phyloP scores from a whole-genome alignment of 1,140 invertebrate genomes.

The Ooceraea biroi region DNA sequence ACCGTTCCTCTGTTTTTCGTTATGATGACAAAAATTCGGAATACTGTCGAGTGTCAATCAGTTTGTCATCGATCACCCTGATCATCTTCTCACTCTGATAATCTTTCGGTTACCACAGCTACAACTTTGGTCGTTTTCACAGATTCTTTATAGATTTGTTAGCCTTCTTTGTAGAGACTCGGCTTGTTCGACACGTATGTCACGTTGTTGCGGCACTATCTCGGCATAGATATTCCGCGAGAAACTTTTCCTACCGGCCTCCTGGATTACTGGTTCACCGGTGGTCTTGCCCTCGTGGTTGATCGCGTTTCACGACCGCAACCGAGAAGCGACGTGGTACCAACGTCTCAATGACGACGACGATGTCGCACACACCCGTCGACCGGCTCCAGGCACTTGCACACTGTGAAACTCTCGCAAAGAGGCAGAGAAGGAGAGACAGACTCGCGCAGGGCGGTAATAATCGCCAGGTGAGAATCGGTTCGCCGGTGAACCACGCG shows the following conservation, averaged over 20 bases:
- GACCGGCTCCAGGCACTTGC: conserved; percentile 5
- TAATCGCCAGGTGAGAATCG: too few species aligned
- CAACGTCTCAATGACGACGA: conserved; percentile 39
- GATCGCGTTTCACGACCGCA: conserved; percentile 1
- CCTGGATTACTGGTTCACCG: conserved; percentile 30
- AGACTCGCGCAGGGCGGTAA: not conserved
- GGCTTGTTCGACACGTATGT: not conserved
- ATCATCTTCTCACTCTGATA: not conserved
- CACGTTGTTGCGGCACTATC: not conserved
- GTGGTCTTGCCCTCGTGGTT: conserved; percentile 1
- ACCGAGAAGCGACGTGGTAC: conserved; percentile 38
- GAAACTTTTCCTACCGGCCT: conserved; percentile 6
- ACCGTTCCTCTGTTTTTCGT: not conserved
- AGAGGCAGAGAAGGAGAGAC: not conserved
- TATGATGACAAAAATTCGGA: not conserved
- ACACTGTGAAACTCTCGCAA: not conserved
- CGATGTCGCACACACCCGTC: conserved; percentile 39
- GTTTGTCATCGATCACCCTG: conserved; percentile 32
- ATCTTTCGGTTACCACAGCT: not conserved
- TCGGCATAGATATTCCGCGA: conserved; percentile 1
- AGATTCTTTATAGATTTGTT: not conserved
- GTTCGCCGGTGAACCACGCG: too few species aligned
- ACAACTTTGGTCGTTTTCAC: not conserved
- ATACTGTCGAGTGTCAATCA: too few species aligned
- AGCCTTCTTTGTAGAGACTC: not conserved